phyloP scores from a whole-genome alignment of 2,888 invertebrate genomes.

The Eupithecia centaureata region DNA sequence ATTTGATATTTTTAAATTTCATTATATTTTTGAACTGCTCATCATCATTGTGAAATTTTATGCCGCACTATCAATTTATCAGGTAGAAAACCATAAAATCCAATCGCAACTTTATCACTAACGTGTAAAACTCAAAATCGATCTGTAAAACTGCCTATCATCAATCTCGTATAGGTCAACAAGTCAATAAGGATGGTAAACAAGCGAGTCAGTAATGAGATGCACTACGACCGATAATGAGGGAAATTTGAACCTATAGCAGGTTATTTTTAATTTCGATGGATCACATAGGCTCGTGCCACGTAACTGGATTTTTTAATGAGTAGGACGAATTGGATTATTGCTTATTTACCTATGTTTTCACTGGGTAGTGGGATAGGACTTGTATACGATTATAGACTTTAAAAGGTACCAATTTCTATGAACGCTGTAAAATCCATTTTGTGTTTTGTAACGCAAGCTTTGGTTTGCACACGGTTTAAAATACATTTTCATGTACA shows the following conservation, averaged over 20 bases:
- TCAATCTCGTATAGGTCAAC: conserved; percentile 7
- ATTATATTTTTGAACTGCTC: not conserved
- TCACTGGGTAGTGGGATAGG: not conserved
- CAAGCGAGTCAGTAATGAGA: not conserved
- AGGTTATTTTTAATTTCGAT: not conserved
- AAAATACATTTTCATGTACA: too few species aligned
- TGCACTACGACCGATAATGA: conserved; percentile 6
- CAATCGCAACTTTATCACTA: conserved; percentile 4
- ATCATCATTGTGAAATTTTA: not conserved
- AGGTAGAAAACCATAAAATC: not conserved
- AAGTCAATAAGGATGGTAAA: not conserved
- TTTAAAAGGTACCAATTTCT: not conserved
- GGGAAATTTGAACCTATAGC: not conserved
- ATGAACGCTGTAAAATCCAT: too few species aligned
- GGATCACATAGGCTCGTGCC: not conserved
- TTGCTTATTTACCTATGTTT: not conserved
- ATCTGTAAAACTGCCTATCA: not conserved
- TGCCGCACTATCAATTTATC: conserved; percentile 5
- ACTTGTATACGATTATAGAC: too few species aligned
- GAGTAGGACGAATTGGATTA: not conserved
- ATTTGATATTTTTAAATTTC: too few species aligned
- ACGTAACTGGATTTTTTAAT: not conserved
- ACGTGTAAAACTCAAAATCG: not conserved
- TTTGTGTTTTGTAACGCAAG: too few species aligned
- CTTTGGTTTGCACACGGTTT: too few species aligned